These are phyloP conservation scores for Sebastes jordani DNA, from an alignment of 2,797 vertebrate genomes.

Conservation along the genomic window DNA sequence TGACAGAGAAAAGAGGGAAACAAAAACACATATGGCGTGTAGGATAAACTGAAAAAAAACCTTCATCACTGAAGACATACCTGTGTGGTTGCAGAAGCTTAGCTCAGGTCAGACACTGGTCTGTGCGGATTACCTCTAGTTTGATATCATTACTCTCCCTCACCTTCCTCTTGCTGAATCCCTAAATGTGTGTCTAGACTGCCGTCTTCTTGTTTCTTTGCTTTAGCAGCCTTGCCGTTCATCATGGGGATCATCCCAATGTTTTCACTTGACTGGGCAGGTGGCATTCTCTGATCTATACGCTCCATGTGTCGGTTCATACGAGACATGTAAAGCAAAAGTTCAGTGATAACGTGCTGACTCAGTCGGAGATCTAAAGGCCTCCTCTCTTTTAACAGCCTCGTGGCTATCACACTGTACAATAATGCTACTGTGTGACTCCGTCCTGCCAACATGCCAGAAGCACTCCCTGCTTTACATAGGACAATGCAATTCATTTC, in stretches of 20 bases:
- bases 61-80: slow-evolving; percentile 33
- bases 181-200: not conserved
- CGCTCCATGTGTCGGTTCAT: not conserved
- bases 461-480: slow-evolving; percentile 58
- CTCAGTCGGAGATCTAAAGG: slow-evolving; percentile 10
- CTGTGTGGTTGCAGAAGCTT: slow-evolving; percentile 31
- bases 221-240: not conserved
- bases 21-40: not conserved
- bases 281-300: slow-evolving; percentile 10
- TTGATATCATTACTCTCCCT: slow-evolving; percentile 22
- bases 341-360: slow-evolving; percentile 5
- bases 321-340: slow-evolving; percentile 6
- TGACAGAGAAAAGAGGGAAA: not conserved
- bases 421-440: slow-evolving; percentile 54
- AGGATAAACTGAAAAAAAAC: not conserved
- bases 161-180: not conserved
- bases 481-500: slow-evolving; percentile 43
- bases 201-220: not conserved
- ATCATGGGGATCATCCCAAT: slow-evolving; percentile 22
- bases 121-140: slow-evolving; percentile 5
- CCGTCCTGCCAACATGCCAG: slow-evolving; percentile 19
- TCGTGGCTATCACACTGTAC: not conserved
- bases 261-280: slow-evolving; percentile 37
- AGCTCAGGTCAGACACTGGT: slow-evolving; percentile 1
- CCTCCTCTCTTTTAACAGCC: slow-evolving; percentile 27